A percentile compares a stretch with the other conserved stretches of the same genome.
These are phyloP conservation scores for Drosophila serrata DNA, from an alignment of 1,140 invertebrate genomes.

Conservation along the genomic window DNA sequence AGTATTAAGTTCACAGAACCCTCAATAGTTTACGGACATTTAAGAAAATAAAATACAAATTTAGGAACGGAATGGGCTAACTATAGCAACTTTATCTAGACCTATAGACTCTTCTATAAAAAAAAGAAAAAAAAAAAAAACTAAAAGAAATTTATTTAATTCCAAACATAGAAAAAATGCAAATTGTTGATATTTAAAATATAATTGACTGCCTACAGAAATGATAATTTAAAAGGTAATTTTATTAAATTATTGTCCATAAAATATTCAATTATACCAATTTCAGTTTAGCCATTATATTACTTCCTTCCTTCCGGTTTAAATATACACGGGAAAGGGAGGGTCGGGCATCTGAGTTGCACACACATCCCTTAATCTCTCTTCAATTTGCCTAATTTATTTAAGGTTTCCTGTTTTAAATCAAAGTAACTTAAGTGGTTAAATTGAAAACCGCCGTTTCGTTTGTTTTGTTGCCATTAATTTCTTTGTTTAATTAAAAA, in stretches of 20 bases:
- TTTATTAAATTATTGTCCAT: background rate
- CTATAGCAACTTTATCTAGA: background rate
- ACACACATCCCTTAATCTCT: slow-evolving; percentile 11
- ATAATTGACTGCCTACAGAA: too few relatives aligned
- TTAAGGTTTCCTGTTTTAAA: slow-evolving; percentile 17
- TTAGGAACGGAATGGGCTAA: too few relatives aligned
- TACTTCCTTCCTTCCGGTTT: too few relatives aligned
- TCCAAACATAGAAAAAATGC: too few relatives aligned
- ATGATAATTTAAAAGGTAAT: too few relatives aligned
- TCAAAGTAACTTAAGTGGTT: slow-evolving; percentile 53
- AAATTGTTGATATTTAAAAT: too few relatives aligned
- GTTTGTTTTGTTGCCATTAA: slow-evolving; percentile 82
- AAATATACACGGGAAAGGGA: background rate
- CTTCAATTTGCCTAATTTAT: slow-evolving; percentile 16
- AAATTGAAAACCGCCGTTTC: slow-evolving; percentile 81
- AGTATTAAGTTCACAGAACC: background rate
- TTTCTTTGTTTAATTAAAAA: slow-evolving; percentile 82
- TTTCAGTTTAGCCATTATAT: background rate
- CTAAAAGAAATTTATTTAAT: too few relatives aligned
- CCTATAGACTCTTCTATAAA: too few relatives aligned
- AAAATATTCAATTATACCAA: background rate
- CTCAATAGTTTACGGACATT: background rate
- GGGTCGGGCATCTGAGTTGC: background rate
- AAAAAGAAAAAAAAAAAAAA: too few relatives aligned
- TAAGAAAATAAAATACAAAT: background rate